These are phyloP conservation scores for Butorides virescens DNA, from an alignment of 2,113 vertebrate species.

Conservation along the genomic window DNA sequence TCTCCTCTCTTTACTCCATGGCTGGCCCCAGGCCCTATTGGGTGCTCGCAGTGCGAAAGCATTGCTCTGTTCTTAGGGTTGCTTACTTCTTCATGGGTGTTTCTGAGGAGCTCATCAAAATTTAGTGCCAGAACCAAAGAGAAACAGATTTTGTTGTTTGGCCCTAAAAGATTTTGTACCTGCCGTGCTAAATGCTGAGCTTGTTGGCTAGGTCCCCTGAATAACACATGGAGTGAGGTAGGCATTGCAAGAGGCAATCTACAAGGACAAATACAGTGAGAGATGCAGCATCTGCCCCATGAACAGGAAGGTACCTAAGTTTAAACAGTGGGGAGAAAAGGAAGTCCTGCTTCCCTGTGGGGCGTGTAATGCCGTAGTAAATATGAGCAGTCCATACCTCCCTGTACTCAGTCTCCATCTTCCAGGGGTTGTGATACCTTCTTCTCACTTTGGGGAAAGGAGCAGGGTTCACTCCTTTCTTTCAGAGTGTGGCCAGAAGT, in stretches of 20 bases:
- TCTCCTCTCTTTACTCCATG: background rate
- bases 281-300: background rate
- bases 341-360: background rate
- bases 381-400: background rate
- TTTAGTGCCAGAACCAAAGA: background rate
- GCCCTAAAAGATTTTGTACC: background rate
- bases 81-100: background rate
- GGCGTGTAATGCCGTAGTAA: background rate
- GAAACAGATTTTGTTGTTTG: background rate
- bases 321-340: background rate
- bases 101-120: background rate
- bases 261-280: background rate
- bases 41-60: background rate
- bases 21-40: background rate
- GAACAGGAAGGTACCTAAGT: background rate
- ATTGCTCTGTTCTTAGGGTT: background rate
- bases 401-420: background rate
- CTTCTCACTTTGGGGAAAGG: background rate
- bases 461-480: background rate
- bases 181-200: background rate
- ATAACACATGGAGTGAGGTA: background rate
- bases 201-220: background rate
- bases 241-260: background rate
- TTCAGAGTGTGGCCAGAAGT: background rate
- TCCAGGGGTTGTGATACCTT: background rate